These are phyloP conservation scores for Novumbra hubbsi DNA, from an alignment of 2,797 vertebrate species.

Conservation along the genomic window DNA sequence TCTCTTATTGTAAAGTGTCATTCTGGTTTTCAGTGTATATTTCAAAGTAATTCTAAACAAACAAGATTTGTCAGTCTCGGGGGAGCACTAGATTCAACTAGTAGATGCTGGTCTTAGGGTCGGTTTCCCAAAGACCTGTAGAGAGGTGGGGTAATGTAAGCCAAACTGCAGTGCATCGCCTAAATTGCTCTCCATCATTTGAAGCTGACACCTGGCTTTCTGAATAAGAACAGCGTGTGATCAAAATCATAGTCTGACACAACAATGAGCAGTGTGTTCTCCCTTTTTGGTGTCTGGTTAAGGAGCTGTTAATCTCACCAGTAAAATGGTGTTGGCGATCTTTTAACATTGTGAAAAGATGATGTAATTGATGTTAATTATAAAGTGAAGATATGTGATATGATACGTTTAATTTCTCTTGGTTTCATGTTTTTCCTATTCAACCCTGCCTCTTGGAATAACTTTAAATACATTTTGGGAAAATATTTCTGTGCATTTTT, in stretches of 20 bases:
- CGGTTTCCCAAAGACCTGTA: neutral
- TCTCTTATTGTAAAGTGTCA: neutral
- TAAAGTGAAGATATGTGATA: neutral
- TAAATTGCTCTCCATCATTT: neutral
- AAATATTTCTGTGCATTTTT: neutral
- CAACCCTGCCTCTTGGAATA: too few relatives aligned
- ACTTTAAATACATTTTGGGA: too few relatives aligned
- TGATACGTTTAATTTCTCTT: neutral
- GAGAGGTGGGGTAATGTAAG: neutral
- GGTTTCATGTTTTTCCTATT: too few relatives aligned
- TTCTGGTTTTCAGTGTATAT: neutral
- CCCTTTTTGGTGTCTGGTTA: neutral
- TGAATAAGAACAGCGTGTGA: neutral
- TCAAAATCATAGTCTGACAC: neutral
- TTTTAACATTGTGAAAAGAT: neutral
- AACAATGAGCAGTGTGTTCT: constrained; percentile 2
- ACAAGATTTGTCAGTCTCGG: neutral
- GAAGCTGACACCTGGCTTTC: neutral
- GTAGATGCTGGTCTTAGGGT: neutral
- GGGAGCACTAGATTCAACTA: neutral
- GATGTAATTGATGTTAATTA: neutral
- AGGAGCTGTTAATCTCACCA: neutral
- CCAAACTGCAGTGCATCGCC: neutral
- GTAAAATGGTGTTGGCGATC: neutral
- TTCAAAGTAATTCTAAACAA: neutral